Evolutionary conservation across 2,888 invertebrate genomes (phyloP).

Genomic region (Carcina quercana): DNA sequence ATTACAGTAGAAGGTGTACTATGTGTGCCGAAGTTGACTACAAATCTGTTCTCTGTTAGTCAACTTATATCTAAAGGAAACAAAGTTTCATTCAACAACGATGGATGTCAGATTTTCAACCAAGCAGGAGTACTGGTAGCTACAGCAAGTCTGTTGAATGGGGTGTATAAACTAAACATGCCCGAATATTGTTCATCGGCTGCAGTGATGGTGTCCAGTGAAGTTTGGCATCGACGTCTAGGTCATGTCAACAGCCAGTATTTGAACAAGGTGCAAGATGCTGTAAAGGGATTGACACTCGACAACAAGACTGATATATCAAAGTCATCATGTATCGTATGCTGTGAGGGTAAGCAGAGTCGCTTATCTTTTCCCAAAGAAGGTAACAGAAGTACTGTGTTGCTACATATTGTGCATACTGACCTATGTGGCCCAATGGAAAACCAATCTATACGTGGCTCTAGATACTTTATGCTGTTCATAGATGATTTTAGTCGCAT

Average conservation of each 20-base stretch:
- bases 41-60: constrained; percentile 20
- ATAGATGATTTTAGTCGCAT: too few species aligned
- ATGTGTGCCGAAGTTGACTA: constrained; percentile 19
- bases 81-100: constrained; percentile 6
- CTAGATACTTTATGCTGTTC: too few species aligned
- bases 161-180: constrained; percentile 13
- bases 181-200: too few species aligned
- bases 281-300: background rate
- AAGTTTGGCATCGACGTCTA: constrained; percentile 1
- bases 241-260: background rate
- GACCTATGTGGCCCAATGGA: too few species aligned
- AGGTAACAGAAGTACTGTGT: too few species aligned
- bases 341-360: constrained; percentile 19
- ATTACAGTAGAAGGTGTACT: constrained; percentile 14
- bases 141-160: constrained; percentile 9
- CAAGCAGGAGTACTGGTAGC: constrained; percentile 8
- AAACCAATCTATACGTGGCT: too few species aligned
- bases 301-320: constrained; percentile 8
- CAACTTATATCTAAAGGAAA: constrained; percentile 15
- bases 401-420: too few species aligned
- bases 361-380: constrained; percentile 14
- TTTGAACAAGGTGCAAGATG: background rate
- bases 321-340: constrained; percentile 11
- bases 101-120: constrained; percentile 11
- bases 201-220: too few species aligned